These are phyloP conservation scores for Stenotaenia linearis DNA, from an alignment of 2,888 invertebrate genomes.

Conservation along the genomic window DNA sequence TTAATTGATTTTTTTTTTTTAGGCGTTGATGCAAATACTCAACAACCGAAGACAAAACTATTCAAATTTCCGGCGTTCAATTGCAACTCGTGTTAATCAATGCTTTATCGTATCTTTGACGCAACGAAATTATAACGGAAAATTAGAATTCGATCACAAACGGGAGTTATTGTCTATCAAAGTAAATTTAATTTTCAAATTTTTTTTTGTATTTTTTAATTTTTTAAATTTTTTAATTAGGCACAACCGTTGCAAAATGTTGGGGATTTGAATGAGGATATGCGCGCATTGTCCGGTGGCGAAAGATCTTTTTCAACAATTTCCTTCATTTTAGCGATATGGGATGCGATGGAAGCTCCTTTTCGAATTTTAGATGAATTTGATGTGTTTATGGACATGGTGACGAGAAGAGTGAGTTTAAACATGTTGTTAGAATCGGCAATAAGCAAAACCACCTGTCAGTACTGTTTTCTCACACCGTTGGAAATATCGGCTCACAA, in stretches of 20 bases:
- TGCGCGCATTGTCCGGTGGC: slow-evolving; percentile 75
- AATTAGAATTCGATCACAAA: slow-evolving; percentile 45
- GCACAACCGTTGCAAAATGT: slow-evolving; percentile 29
- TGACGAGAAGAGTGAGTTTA: slow-evolving; percentile 72
- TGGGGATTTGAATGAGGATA: slow-evolving; percentile 40
- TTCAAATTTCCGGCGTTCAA: slow-evolving; percentile 41
- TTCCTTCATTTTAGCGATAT: slow-evolving; percentile 84
- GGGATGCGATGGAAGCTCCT: slow-evolving; percentile 86
- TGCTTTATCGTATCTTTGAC: slow-evolving; percentile 44
- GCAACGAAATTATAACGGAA: slow-evolving; percentile 45
- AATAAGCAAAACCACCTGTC: slow-evolving; percentile 58
- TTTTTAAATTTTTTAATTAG: slow-evolving; percentile 26
- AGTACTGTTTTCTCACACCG: slow-evolving; percentile 88
- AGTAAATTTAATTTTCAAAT: slow-evolving; percentile 40
- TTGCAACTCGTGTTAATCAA: slow-evolving; percentile 43
- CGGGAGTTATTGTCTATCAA: slow-evolving; percentile 44
- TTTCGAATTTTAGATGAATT: slow-evolving; percentile 94
- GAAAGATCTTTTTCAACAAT: slow-evolving; percentile 94
- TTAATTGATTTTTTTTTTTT: slow-evolving; percentile 35
- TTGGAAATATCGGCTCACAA: slow-evolving; percentile 48
- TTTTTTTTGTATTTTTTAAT: not conserved
- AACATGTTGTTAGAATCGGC: slow-evolving; percentile 72
- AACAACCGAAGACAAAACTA: slow-evolving; percentile 41
- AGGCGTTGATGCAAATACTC: slow-evolving; percentile 42
- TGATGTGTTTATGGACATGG: slow-evolving; percentile 91